Percentiles rank a stretch among this genome's conserved stretches.
These are phyloP conservation scores for Stenopsyche tienmushanensis DNA, from an alignment of 1,140 invertebrate species.

Conservation along the genomic window DNA sequence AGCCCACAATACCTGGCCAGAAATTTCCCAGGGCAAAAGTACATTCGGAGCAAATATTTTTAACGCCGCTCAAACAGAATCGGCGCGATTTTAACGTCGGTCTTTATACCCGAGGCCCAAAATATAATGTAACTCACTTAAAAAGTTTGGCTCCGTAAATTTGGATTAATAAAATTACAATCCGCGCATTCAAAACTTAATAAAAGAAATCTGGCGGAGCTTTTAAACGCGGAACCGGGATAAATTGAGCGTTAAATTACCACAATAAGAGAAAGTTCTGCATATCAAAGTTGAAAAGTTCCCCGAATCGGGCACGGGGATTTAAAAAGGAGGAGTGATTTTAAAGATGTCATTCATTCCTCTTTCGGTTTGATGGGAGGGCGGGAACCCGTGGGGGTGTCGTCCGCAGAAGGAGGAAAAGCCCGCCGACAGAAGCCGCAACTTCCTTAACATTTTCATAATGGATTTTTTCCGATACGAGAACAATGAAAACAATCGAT, in stretches of 20 bases:
- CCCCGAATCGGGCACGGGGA: background rate
- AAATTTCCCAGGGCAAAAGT: background rate
- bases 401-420: background rate
- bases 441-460: too few relatives aligned
- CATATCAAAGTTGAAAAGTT: constrained; percentile 22
- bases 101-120: background rate
- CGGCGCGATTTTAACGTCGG: background rate
- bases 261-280: constrained; percentile 30
- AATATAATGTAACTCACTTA: constrained; percentile 11
- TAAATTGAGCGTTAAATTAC: constrained; percentile 36
- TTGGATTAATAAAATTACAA: constrained; percentile 30
- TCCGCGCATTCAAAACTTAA: constrained; percentile 21
- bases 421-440: too few relatives aligned
- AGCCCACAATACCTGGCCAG: background rate
- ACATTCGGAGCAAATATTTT: background rate
- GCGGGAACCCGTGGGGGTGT: background rate
- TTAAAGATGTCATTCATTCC: background rate
- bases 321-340: background rate
- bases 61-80: too few relatives aligned
- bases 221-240: constrained; percentile 7
- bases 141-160: constrained; percentile 28
- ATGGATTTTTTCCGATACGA: background rate
- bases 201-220: constrained; percentile 13
- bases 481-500: background rate
- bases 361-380: background rate